A percentile compares a stretch with the other conserved stretches of the same genome.
Conservation (phyloP, 2,888 invertebrate genomes). For the Eurytoma californica region DNA sequence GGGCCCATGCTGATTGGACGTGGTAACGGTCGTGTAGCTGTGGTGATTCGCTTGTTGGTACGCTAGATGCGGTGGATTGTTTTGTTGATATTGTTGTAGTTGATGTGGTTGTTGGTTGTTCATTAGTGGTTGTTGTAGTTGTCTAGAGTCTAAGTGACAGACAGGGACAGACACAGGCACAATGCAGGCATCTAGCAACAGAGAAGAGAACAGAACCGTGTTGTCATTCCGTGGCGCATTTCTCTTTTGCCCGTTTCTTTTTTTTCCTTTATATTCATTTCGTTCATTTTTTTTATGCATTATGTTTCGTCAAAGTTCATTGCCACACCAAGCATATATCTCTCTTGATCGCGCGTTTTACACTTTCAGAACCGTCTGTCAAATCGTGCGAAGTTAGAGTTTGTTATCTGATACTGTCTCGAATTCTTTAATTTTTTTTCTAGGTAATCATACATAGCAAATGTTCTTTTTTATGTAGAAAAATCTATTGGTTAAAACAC, state of each 20-base stretch:
- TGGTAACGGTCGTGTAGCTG: slow-evolving; percentile 75
- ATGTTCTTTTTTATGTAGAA: too few relatives aligned
- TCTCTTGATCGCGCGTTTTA: slow-evolving; percentile 20
- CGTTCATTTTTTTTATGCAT: background rate
- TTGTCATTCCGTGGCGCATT: slow-evolving; percentile 74
- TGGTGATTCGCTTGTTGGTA: slow-evolving; percentile 76
- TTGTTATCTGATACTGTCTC: too few relatives aligned
- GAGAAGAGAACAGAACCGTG: slow-evolving; percentile 81
- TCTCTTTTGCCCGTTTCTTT: slow-evolving; percentile 37
- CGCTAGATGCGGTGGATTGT: slow-evolving; percentile 76
- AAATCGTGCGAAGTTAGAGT: too few relatives aligned
- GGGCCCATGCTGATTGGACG: slow-evolving; percentile 64
- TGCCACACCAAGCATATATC: slow-evolving; percentile 27
- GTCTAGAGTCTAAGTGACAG: slow-evolving; percentile 76
- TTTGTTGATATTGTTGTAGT: slow-evolving; percentile 74
- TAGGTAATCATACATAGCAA: background rate
- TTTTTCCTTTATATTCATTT: slow-evolving; percentile 4
- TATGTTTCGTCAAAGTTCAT: too few relatives aligned
- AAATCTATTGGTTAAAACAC: too few relatives aligned
- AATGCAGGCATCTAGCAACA: slow-evolving; percentile 95
- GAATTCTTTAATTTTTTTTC: background rate
- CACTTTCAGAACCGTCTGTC: background rate
- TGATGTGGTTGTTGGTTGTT: slow-evolving; percentile 72
- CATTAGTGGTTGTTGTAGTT: slow-evolving; percentile 71
- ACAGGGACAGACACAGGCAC: slow-evolving; percentile 76